Evolutionary conservation across 2,888 invertebrate species (phyloP), one percentile per base, ranked within the genome.

Genomic region (Diplolepis rosae): DNA sequence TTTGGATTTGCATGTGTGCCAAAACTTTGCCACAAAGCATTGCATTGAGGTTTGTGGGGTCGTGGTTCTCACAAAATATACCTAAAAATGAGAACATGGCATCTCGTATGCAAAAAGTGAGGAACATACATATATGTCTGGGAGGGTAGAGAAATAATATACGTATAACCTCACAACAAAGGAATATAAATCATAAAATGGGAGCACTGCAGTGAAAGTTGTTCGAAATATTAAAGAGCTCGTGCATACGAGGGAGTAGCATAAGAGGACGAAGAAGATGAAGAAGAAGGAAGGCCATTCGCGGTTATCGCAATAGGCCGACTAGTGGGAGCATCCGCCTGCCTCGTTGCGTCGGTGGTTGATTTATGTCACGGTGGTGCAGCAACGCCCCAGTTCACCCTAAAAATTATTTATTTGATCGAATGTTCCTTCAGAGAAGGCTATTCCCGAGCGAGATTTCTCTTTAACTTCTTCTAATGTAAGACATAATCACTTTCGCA

Each of bases 361-460:
- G 85, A 86, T 86, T 85, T 85, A 86, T 86, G 84, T 77, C 77
- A 74, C 77, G 79, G 74, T 74, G 73, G 79, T 77, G 77, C 71
- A 70, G 73, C 76, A 72, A 81, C 83, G 81, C 84, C 83, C 80
- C 74, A n/a, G 74, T 80, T 81, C 79, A 80, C 78, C 77, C 83
- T 83, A 80, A 83, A 83, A 84, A 84, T 85, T 84, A 85, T 85
- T 84, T 84, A 83, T 85, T 85, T 84, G 82, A 85, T 84, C 82
- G 84, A 84, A 80, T 77, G 75, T 70, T 73, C 76, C 80, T 84
- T 80, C 82, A 80, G 69, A 77, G 82, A 84, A 83, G 76, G 77
- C 80, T 80, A 79, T 83, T 84, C 77, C 66, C 51, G 72, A 74
- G 65, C 67, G 66, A 22, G 61, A 61, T 61, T 61, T 61, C 61